Evolutionary conservation across 1,140 invertebrate genomes (phyloP).

Genomic region (Trachelipus rathkii): DNA sequence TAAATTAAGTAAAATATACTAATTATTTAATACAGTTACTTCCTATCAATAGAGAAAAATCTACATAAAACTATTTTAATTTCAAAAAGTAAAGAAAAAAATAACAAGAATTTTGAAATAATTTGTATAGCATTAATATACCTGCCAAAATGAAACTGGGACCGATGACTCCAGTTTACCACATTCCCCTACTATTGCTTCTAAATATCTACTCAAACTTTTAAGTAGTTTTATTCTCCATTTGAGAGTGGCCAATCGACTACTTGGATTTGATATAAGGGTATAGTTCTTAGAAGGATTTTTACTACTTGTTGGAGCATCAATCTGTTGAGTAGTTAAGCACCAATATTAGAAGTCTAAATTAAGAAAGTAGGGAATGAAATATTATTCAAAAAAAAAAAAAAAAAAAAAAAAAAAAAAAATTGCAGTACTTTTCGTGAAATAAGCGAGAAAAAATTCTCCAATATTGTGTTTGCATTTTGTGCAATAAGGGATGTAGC

Average conservation of each 20-base stretch:
- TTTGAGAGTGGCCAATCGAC: background rate
- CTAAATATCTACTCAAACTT: background rate
- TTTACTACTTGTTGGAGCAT: background rate
- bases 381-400: too few species aligned
- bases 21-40: too few species aligned
- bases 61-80: too few species aligned
- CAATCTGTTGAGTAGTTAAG: background rate
- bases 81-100: too few species aligned
- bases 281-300: background rate
- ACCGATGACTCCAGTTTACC: background rate
- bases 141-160: background rate
- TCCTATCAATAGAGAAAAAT: too few species aligned
- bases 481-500: background rate
- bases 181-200: background rate
- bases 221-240: background rate
- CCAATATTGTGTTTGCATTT: background rate
- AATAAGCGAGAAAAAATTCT: slow-evolving; percentile 2
- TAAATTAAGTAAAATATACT: too few species aligned
- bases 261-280: background rate
- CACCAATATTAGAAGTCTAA: too few species aligned
- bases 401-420: too few species aligned
- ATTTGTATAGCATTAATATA: background rate
- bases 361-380: too few species aligned
- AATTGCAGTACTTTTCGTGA: slow-evolving; percentile 1
- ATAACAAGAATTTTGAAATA: too few species aligned